These are phyloP conservation scores for Myanophis thanlyinensis DNA, from an alignment of 2,113 vertebrate species.

Conservation along the genomic window DNA sequence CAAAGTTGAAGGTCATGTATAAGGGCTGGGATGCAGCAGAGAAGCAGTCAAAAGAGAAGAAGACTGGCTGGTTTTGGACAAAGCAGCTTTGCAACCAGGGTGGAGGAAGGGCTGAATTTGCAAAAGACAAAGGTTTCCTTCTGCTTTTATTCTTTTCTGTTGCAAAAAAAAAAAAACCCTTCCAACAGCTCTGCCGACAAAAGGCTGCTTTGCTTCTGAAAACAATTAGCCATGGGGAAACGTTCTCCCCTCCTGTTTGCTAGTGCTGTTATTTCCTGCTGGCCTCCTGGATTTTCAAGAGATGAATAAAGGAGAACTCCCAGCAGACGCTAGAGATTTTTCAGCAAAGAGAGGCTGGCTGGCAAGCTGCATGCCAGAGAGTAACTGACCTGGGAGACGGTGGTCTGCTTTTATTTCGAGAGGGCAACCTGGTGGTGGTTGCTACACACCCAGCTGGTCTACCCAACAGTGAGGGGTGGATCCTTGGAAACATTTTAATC, in stretches of 20 bases:
- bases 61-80: slow-evolving; percentile 29
- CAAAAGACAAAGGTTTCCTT: background rate
- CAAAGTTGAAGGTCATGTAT: slow-evolving; percentile 72
- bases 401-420: slow-evolving; percentile 56
- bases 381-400: slow-evolving; percentile 50
- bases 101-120: background rate
- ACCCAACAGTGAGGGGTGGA: slow-evolving; percentile 42
- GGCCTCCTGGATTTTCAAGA: slow-evolving; percentile 49
- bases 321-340: slow-evolving; percentile 43
- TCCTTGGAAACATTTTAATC: slow-evolving; percentile 44
- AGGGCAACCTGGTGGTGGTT: slow-evolving; percentile 51
- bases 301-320: slow-evolving; percentile 68
- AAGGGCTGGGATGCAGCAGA: slow-evolving; percentile 17
- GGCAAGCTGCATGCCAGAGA: slow-evolving; percentile 53
- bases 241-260: background rate
- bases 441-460: slow-evolving; percentile 9
- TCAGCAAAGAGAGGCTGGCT: slow-evolving; percentile 45
- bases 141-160: slow-evolving; percentile 44
- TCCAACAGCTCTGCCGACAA: slow-evolving; percentile 43
- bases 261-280: slow-evolving; percentile 51
- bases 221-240: slow-evolving; percentile 58
- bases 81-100: slow-evolving; percentile 45
- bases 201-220: slow-evolving; percentile 55
- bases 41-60: slow-evolving; percentile 39
- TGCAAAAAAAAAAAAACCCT: slow-evolving; percentile 41